phyloP scores from a whole-genome alignment of 2,888 invertebrate species.

The Caenorhabditis plicata region DNA sequence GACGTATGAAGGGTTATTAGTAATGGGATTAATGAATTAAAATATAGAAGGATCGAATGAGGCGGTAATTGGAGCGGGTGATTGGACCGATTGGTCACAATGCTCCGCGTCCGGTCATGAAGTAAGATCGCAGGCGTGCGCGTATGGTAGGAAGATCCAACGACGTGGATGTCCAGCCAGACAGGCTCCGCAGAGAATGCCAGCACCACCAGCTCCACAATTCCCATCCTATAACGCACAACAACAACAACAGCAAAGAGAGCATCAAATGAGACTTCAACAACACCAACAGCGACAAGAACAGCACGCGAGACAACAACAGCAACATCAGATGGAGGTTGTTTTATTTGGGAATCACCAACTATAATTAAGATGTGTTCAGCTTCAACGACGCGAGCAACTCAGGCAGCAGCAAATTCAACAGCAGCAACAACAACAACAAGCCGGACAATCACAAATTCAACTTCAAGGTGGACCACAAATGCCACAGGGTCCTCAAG shows the following conservation, averaged over 20 bases:
- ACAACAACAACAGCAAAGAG: conserved; percentile 22
- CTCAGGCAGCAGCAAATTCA: conserved; percentile 15
- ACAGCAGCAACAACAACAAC: conserved; percentile 17
- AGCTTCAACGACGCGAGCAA: conserved; percentile 4
- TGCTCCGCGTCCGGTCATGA: conserved; percentile 38
- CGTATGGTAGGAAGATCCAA: conserved; percentile 56
- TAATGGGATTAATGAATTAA: background rate
- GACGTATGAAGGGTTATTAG: conserved; percentile 36
- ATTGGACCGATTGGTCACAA: conserved; percentile 54
- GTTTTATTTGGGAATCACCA: conserved; percentile 11
- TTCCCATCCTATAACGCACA: conserved; percentile 21
- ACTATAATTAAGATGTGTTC: conserved; percentile 11
- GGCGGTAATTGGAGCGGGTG: conserved; percentile 35
- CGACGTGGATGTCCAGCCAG: conserved; percentile 59
- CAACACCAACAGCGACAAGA: conserved; percentile 20
- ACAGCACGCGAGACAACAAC: conserved; percentile 25
- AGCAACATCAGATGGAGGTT: conserved; percentile 21
- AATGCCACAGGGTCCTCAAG: conserved; percentile 16
- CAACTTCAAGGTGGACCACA: conserved; percentile 24
- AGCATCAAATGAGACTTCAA: conserved; percentile 11
- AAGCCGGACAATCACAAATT: conserved; percentile 31
- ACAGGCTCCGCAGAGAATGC: conserved; percentile 36
- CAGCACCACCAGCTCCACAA: conserved; percentile 39
- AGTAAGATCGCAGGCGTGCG: conserved; percentile 53
- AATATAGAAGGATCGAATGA: conserved; percentile 38